Evolutionary conservation across 1,140 invertebrate genomes (phyloP).

Genomic region (Antheraea pernyi): DNA sequence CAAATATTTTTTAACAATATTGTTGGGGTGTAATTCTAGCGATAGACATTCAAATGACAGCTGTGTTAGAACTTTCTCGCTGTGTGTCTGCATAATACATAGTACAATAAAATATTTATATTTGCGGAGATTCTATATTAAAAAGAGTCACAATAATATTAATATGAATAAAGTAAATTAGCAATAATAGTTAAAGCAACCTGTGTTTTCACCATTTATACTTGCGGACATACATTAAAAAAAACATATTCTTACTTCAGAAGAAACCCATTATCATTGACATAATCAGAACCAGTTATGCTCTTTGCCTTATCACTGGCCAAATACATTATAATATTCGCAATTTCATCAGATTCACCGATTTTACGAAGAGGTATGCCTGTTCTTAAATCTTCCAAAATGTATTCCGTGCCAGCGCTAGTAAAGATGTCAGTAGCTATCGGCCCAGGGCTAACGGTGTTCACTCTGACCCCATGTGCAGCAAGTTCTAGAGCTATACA

Average conservation of each 20-base stretch:
- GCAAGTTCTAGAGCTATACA: constrained; percentile 83
- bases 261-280: constrained; percentile 18
- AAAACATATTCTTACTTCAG: neutral
- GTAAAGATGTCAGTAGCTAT: constrained; percentile 82
- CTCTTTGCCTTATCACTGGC: constrained; percentile 86
- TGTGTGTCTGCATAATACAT: too few species aligned
- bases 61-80: too few species aligned
- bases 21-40: too few species aligned
- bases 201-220: too few species aligned
- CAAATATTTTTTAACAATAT: too few species aligned
- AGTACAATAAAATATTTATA: too few species aligned
- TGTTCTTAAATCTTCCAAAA: neutral
- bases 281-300: constrained; percentile 81
- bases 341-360: constrained; percentile 81
- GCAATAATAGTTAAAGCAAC: too few species aligned
- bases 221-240: too few species aligned
- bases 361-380: constrained; percentile 11
- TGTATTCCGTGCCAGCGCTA: neutral
- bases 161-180: too few species aligned
- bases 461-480: constrained; percentile 83
- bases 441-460: constrained; percentile 85
- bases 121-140: too few species aligned
- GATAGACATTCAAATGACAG: too few species aligned
- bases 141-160: too few species aligned
- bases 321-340: constrained; percentile 85